Conservation (phyloP, 2,888 invertebrate genomes). For the Noctua janthina region DNA sequence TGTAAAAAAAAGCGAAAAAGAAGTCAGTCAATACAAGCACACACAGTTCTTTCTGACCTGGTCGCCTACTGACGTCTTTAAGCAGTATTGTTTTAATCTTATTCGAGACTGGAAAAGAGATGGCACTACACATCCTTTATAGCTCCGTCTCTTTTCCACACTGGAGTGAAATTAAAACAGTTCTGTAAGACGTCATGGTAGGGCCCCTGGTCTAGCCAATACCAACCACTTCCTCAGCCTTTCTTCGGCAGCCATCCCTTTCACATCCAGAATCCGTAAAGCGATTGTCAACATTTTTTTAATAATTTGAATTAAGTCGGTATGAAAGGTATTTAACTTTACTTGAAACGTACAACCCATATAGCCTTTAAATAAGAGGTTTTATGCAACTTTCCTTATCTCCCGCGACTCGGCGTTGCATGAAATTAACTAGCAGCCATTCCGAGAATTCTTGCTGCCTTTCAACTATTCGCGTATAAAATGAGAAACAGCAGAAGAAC, state of each 20-base stretch:
- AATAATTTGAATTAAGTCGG: neutral
- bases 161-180: no score
- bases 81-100: no score
- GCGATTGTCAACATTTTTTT: neutral
- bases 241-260: neutral
- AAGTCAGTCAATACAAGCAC: neutral
- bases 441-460: constrained; percentile 41
- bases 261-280: neutral
- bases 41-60: neutral
- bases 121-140: no score
- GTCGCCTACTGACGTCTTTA: no score
- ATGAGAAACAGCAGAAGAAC: constrained; percentile 27
- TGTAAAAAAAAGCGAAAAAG: neutral
- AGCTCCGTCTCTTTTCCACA: no score
- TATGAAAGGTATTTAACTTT: neutral
- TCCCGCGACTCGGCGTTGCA: constrained; percentile 34
- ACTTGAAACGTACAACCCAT: constrained; percentile 1
- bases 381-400: constrained; percentile 44
- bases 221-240: neutral
- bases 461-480: constrained; percentile 30
- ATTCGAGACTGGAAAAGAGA: no score
- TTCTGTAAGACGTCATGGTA: no score
- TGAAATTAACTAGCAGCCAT: constrained; percentile 54
- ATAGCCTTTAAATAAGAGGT: constrained; percentile 35
- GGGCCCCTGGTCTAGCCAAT: neutral